Percentiles rank a stretch among this genome's conserved stretches.
Conservation (phyloP, 1,140 invertebrate genomes). For the Lucilia sericata region DNA sequence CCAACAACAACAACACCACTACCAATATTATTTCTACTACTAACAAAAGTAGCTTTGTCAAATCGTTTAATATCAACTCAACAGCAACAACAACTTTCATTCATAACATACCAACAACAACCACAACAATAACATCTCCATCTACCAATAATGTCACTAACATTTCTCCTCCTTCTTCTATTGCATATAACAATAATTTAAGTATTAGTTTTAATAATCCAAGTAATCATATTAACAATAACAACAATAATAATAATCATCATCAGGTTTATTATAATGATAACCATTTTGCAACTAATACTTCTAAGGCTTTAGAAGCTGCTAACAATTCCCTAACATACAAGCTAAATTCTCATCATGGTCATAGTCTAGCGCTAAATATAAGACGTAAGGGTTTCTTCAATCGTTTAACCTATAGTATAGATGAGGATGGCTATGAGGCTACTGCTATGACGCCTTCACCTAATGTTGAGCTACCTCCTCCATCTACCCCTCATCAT, state of each 20-base stretch:
- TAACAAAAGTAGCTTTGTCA: background rate
- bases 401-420: slow-evolving; percentile 55
- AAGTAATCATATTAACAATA: background rate
- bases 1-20: background rate
- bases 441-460: slow-evolving; percentile 23
- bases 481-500: background rate
- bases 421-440: slow-evolving; percentile 48
- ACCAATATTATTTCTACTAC: background rate
- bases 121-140: background rate
- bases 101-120: slow-evolving; percentile 49
- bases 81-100: slow-evolving; percentile 42
- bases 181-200: slow-evolving; percentile 41
- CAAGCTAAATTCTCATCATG: slow-evolving; percentile 29
- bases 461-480: background rate
- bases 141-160: slow-evolving; percentile 20
- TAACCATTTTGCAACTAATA: background rate
- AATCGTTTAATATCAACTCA: slow-evolving; percentile 48
- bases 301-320: background rate
- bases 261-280: slow-evolving; percentile 22
- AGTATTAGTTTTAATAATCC: slow-evolving; percentile 45
- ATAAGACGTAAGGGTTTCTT: slow-evolving; percentile 49
- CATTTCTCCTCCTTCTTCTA: background rate
- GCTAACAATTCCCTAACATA: slow-evolving; percentile 40
- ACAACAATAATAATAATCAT: background rate
- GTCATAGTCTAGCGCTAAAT: slow-evolving; percentile 44